phyloP scores from a whole-genome alignment of 2,113 vertebrate species.

The Pluvianellus socialis region DNA sequence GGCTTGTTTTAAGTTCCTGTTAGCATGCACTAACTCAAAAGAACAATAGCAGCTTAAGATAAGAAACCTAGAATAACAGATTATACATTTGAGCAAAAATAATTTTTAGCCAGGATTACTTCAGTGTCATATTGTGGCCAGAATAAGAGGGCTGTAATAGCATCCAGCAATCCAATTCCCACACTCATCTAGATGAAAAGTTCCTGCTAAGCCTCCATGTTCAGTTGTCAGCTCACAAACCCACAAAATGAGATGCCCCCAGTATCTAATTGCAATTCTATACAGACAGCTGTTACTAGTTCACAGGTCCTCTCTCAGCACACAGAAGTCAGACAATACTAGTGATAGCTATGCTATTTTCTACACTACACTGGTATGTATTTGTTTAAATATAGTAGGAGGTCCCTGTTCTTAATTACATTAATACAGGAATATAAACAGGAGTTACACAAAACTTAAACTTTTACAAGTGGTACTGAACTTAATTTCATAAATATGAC shows the following conservation, averaged over 20 bases:
- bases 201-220: neutral
- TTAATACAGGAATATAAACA: neutral
- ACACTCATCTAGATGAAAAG: neutral
- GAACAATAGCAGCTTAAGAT: neutral
- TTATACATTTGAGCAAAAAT: neutral
- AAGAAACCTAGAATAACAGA: neutral
- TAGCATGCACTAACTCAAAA: neutral
- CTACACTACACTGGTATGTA: neutral
- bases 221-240: neutral
- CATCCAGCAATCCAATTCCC: neutral
- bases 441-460: neutral
- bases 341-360: neutral
- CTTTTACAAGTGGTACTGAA: neutral
- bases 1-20: neutral
- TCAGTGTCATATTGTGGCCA: neutral
- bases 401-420: neutral
- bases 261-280: neutral
- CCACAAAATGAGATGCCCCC: neutral
- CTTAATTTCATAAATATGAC: neutral
- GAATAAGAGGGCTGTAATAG: neutral
- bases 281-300: neutral
- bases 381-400: neutral
- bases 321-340: neutral
- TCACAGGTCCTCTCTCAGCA: neutral
- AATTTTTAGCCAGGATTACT: neutral